phyloP scores from a whole-genome alignment of 2,888 invertebrate genomes.

The Andricus curvator region DNA sequence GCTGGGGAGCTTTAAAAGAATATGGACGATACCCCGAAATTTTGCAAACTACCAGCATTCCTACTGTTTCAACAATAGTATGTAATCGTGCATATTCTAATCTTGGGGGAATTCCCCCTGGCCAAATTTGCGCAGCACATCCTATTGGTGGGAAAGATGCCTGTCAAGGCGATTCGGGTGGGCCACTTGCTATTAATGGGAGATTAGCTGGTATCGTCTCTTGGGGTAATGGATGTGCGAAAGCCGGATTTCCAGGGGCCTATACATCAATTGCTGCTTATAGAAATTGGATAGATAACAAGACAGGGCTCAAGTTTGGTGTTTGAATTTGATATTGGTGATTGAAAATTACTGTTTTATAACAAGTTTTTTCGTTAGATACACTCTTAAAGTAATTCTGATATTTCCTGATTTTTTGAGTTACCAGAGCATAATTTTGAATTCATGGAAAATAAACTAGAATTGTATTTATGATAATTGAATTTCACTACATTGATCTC shows the following conservation, averaged over 20 bases:
- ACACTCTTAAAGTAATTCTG: too few species aligned
- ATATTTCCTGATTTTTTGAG: too few species aligned
- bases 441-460: too few species aligned
- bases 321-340: too few species aligned
- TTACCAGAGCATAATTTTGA: too few species aligned
- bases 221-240: constrained; percentile 80
- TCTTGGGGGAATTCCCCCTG: constrained; percentile 55
- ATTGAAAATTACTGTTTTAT: too few species aligned
- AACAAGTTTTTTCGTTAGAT: too few species aligned
- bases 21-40: constrained; percentile 61
- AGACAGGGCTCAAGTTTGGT: too few species aligned
- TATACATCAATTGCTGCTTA: constrained; percentile 79
- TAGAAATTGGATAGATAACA: constrained; percentile 70
- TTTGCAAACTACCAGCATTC: constrained; percentile 80
- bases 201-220: constrained; percentile 64
- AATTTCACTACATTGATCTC: too few species aligned
- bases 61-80: constrained; percentile 68
- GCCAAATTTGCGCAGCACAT: constrained; percentile 81
- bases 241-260: constrained; percentile 76
- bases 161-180: constrained; percentile 65
- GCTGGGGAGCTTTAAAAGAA: constrained; percentile 62
- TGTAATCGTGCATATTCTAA: not conserved
- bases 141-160: constrained; percentile 78
- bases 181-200: constrained; percentile 59
- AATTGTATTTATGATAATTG: too few species aligned